phyloP scores from a whole-genome alignment of 2,888 invertebrate genomes.

The Anthophora plumipes region DNA sequence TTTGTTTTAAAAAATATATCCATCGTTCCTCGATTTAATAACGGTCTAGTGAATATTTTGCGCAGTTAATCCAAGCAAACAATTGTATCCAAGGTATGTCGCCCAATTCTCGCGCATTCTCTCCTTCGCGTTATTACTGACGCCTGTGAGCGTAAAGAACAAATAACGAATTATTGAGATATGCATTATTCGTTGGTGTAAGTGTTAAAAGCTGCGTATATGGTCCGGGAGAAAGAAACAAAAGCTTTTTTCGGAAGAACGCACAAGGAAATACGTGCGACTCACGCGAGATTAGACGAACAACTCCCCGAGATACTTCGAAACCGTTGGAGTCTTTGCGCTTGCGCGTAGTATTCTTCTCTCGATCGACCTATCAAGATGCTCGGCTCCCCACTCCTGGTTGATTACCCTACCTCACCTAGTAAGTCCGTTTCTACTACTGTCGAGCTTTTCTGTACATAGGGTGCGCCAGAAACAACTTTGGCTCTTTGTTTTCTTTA shows the following conservation, averaged over 20 bases:
- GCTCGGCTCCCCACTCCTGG: constrained; percentile 50
- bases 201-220: constrained; percentile 45
- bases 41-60: constrained; percentile 55
- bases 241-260: constrained; percentile 65
- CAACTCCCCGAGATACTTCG: constrained; percentile 80
- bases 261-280: constrained; percentile 78
- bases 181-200: constrained; percentile 56
- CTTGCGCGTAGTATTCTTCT: constrained; percentile 73
- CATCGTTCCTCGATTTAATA: constrained; percentile 47
- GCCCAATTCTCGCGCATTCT: constrained; percentile 54
- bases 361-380: constrained; percentile 65
- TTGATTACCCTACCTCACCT: constrained; percentile 75
- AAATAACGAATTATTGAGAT: constrained; percentile 56
- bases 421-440: constrained; percentile 54
- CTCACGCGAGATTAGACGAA: constrained; percentile 83
- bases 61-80: constrained; percentile 63
- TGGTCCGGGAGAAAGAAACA: constrained; percentile 58
- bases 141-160: constrained; percentile 55
- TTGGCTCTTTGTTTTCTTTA: constrained; percentile 73
- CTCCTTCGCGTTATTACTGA: constrained; percentile 43
- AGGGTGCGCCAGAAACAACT: constrained; percentile 73
- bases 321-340: constrained; percentile 73
- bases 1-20: constrained; percentile 39
- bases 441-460: constrained; percentile 57
- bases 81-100: constrained; percentile 45